These are phyloP conservation scores for Trachelipus rathkii DNA, from an alignment of 1,140 invertebrate genomes.

Conservation along the genomic window DNA sequence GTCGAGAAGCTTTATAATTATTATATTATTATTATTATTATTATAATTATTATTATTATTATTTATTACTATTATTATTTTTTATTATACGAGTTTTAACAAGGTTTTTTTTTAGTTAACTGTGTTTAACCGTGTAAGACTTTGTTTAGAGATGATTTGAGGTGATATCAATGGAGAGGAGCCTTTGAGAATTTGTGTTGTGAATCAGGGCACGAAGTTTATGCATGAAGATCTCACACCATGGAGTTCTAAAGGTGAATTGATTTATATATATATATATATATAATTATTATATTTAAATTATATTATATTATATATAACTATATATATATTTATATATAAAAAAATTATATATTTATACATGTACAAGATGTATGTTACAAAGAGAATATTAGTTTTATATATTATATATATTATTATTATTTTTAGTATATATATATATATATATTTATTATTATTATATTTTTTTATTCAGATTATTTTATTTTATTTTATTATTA, in stretches of 20 bases:
- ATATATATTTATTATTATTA: not conserved
- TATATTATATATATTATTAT: too few species aligned
- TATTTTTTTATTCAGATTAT: too few species aligned
- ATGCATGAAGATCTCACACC: slow-evolving; percentile 99
- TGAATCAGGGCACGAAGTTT: slow-evolving; percentile 82
- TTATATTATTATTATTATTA: too few species aligned
- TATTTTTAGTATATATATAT: slow-evolving; percentile 20
- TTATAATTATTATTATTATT: too few species aligned
- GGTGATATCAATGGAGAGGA: slow-evolving; percentile 94
- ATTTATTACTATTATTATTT: too few species aligned
- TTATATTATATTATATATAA: slow-evolving; percentile 18
- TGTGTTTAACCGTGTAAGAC: slow-evolving; percentile 81
- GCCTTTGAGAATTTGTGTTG: slow-evolving; percentile 98
- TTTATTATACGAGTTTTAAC: too few species aligned
- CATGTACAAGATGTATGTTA: too few species aligned
- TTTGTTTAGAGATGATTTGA: slow-evolving; percentile 98
- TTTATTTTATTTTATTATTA: not conserved
- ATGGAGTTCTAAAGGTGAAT: slow-evolving; percentile 86
- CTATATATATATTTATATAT: not conserved
- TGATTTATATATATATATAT: slow-evolving; percentile 16
- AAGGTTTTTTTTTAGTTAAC: slow-evolving; percentile 64
- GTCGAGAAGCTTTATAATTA: too few species aligned
- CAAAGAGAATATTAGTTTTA: too few species aligned
- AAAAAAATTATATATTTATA: not conserved
- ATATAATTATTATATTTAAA: too few species aligned